These are phyloP conservation scores for Bombus confusus DNA, from an alignment of 1,140 invertebrate species.

Conservation along the genomic window DNA sequence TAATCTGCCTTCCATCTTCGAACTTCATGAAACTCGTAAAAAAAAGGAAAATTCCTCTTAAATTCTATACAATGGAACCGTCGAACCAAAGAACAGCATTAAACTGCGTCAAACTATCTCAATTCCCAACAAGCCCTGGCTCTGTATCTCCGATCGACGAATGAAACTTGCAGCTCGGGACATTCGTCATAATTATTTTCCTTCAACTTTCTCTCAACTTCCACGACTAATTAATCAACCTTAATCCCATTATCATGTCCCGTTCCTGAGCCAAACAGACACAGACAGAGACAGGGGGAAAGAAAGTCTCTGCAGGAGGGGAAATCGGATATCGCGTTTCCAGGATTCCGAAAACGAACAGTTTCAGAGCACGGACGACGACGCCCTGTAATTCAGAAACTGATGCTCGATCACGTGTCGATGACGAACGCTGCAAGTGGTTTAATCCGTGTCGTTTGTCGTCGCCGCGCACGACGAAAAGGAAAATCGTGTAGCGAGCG, in stretches of 20 bases:
- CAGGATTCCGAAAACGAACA: constrained; percentile 27
- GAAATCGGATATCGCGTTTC: constrained; percentile 52
- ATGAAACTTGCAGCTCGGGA: not conserved
- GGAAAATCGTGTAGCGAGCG: constrained; percentile 57
- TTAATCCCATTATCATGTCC: constrained; percentile 17
- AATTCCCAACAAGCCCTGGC: not conserved
- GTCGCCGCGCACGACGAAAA: constrained; percentile 37
- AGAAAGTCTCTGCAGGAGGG: not conserved
- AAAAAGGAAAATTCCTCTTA: too few species aligned
- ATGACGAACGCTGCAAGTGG: constrained; percentile 29
- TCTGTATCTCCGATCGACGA: not conserved
- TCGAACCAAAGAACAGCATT: too few species aligned
- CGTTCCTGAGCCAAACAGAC: too few species aligned
- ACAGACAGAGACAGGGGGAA: not conserved
- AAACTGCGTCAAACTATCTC: not conserved
- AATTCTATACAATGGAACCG: too few species aligned
- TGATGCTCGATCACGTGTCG: constrained; percentile 34
- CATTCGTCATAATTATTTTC: constrained; percentile 38
- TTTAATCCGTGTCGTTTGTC: constrained; percentile 57
- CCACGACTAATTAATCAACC: constrained; percentile 16
- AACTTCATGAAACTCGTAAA: too few species aligned
- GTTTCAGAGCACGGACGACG: constrained; percentile 16
- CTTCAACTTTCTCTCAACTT: not conserved
- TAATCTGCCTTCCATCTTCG: too few species aligned
- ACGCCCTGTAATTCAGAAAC: constrained; percentile 47